Percentiles rank a stretch among this genome's conserved stretches.
Conservation (phyloP, 2,113 vertebrate species). For the Cephalopholis sonnerati region DNA sequence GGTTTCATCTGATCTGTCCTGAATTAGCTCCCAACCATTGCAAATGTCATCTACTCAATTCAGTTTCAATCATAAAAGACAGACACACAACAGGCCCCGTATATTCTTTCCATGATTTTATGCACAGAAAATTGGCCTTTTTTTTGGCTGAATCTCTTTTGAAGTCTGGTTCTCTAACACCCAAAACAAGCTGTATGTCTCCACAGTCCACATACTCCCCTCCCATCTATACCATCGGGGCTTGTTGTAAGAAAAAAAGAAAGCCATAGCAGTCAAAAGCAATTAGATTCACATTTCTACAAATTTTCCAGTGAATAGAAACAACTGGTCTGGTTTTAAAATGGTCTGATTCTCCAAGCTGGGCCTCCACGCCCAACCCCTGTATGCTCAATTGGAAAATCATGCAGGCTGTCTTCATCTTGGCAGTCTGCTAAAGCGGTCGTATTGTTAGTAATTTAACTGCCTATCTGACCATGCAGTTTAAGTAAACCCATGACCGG, state of each 20-base stretch:
- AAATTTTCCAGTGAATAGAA: slow-evolving; percentile 74
- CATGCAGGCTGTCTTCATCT: slow-evolving; percentile 68
- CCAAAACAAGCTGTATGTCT: slow-evolving; percentile 49
- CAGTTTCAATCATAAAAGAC: slow-evolving; percentile 53
- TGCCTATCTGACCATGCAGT: slow-evolving; percentile 68
- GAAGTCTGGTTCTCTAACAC: slow-evolving; percentile 41
- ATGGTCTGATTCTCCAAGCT: slow-evolving; percentile 54
- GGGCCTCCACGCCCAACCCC: slow-evolving; percentile 60
- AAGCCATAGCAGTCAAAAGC: slow-evolving; percentile 63
- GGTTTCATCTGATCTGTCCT: slow-evolving; percentile 48
- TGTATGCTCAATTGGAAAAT: slow-evolving; percentile 75
- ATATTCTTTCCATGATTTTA: slow-evolving; percentile 42
- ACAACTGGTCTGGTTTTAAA: slow-evolving; percentile 67
- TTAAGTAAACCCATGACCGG: slow-evolving; percentile 72
- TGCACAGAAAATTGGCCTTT: slow-evolving; percentile 17
- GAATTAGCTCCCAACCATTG: slow-evolving; percentile 52
- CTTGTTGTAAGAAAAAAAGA: slow-evolving; percentile 5
- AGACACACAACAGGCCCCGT: slow-evolving; percentile 27
- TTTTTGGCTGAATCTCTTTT: slow-evolving; percentile 37
- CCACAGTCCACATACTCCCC: slow-evolving; percentile 29
- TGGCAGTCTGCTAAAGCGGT: slow-evolving; percentile 60
- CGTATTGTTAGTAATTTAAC: slow-evolving; percentile 69
- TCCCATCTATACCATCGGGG: slow-evolving; percentile 21
- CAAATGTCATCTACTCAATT: slow-evolving; percentile 53
- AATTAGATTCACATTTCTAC: slow-evolving; percentile 76